Evolutionary conservation across 1,140 invertebrate genomes (phyloP).

Genomic region (Achroia grisella): DNA sequence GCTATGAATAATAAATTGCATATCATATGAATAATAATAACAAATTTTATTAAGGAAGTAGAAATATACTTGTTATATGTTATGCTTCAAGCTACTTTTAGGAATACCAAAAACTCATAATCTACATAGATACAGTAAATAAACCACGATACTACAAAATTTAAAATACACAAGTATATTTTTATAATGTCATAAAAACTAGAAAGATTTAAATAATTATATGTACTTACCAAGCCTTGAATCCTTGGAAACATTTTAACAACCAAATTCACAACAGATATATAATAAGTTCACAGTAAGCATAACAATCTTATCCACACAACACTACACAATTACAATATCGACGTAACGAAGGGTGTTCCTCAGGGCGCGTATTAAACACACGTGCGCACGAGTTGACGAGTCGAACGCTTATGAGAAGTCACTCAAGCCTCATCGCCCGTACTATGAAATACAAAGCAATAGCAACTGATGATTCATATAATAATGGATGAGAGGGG

Average conservation of each 20-base stretch:
- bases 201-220: neutral
- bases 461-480: conserved; percentile 18
- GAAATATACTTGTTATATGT: no score
- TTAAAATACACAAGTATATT: no score
- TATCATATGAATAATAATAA: no score
- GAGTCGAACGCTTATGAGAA: conserved; percentile 25
- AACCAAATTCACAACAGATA: conserved; percentile 13
- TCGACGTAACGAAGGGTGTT: conserved; percentile 6
- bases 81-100: no score
- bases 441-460: no score
- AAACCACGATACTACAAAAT: no score
- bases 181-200: conserved; percentile 5
- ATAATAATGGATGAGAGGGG: conserved; percentile 12
- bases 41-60: no score
- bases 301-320: conserved; percentile 29
- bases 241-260: conserved; percentile 57
- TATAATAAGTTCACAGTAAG: conserved; percentile 20
- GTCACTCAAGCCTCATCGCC: no score
- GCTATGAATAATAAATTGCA: no score
- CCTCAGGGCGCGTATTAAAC: conserved; percentile 17
- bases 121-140: no score
- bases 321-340: conserved; percentile 19
- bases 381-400: conserved; percentile 44
- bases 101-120: no score
- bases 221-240: conserved; percentile 51